Evolutionary conservation across 2,888 invertebrate species (phyloP), one percentile per base, ranked within the genome.

Genomic region (Tryphoninae sp.): DNA sequence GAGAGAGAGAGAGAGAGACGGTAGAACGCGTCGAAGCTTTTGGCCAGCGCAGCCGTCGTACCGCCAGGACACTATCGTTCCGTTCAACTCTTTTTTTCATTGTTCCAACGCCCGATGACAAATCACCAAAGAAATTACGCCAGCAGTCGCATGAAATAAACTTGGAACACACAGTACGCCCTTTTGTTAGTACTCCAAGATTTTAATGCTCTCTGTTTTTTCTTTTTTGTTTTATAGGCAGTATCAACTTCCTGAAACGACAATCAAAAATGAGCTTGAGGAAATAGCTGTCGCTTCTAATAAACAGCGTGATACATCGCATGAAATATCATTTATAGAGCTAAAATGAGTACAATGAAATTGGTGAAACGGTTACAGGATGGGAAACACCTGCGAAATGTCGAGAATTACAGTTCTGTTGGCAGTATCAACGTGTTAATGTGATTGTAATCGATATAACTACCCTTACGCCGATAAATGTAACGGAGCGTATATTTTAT

Each of bases 101-200:
- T n/a, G 19, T 59, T 33, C 67, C 69, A 67, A 62, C 42, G 33
- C 81, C 33, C 74, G 78, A 78, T 81, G 81, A 81, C 75, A 75
- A 81, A 81, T 78, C 71, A 78, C 74, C 67, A 33, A 71, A 73
- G 55, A 77, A 72, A 77, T 77, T 68, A 76, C 72, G 67, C 72
- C 62, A 72, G 72, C 72, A 72, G 65, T 75, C 45, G 61, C 67
- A 26, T 61, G 26, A 65, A 49, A 68, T 61, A 80, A 67, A 45
- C 67, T 8, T 26, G 55, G 16, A 80, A 71, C 19, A 76, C 22
- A 49, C 69, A 22, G 40, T 33, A 19, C 33, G 58, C 13, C 40
- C 19, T 51, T 51, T 59, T 16, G 59, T 71, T 8, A 58, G 33
- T 13, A 45, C 13, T 45, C 2, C 45, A 13, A 3, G 45, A 45